Base-by-base conservation (phyloP, 2,888 invertebrate species). In the Nephrotoma appendiculata region DNA sequence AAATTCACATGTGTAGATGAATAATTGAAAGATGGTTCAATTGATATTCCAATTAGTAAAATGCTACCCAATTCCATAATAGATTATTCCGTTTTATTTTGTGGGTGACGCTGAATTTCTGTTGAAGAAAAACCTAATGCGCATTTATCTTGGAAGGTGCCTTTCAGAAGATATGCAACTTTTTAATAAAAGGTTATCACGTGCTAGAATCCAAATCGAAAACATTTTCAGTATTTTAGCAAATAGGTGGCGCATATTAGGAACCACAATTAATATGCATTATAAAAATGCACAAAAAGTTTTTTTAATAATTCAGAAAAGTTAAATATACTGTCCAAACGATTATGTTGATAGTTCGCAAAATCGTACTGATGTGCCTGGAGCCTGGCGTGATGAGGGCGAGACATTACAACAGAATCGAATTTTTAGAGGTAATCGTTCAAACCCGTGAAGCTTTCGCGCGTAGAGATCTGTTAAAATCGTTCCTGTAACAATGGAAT, bases 101-200 rank as follows among this genome's bases (percentile, higher is more conserved):
- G 87, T 87, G 31, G 88, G 52, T 41, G 86, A 88, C 31, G 86
- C 87, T 19, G 86, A 87, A 42, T 88, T 87, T 84, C 87, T 87
- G 0, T 45, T 87, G 31, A 83, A 83, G 7, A 71, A 19, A 48
- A 87, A 87, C 83, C 6, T 87, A 41, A 87, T 87, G 86, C 41
- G 48, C 9, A 87, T 86, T 11, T 87, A 86, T 86, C 86, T 87
- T n/a, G 88, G 87, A 9, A 83, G 0, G 42, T 41, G 42, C 41
- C 84, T 87, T 44, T 3, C 85, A 11, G 44, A n/a, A 1, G 83
- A 87, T 19, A 83, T 86, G 12, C 31, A 86, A 48, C 83, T 48
- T 11, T 87, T 86, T 57, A 87, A 87, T 87, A 84, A 86, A 19
- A 86, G 86, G 9, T 9, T 87, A 7, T 87, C 86, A n/a, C 15